Evolutionary conservation across 2,797 vertebrate genomes (phyloP).

Genomic region (Danio choprae): DNA sequence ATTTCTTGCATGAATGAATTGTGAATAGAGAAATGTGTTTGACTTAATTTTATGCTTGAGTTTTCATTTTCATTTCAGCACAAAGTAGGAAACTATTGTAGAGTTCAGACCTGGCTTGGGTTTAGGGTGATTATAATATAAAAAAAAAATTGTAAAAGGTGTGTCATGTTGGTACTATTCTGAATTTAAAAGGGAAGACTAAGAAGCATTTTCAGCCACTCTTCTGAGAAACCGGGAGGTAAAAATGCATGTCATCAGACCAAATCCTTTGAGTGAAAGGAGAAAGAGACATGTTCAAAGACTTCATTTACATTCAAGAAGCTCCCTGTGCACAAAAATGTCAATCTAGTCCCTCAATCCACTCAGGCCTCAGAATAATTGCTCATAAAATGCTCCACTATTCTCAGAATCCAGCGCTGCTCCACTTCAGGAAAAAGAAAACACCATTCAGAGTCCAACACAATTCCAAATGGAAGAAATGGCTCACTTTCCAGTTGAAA

Average conservation of each 20-base stretch:
- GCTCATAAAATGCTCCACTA: conserved; percentile 30
- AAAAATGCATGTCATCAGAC: conserved; percentile 19
- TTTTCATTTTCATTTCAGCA: conserved; percentile 24
- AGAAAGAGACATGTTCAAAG: conserved; percentile 28
- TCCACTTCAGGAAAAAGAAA: conserved; percentile 6
- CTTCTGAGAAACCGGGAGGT: background rate
- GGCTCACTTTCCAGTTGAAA: background rate
- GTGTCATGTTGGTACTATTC: background rate
- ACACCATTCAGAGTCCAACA: background rate
- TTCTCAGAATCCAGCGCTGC: conserved; percentile 20
- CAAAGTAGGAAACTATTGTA: conserved; percentile 5
- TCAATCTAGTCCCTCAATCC: conserved; percentile 42
- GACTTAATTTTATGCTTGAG: conserved; percentile 29
- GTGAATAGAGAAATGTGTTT: conserved; percentile 11
- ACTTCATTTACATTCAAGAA: conserved; percentile 45
- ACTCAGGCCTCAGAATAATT: conserved; percentile 33
- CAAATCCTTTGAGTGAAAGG: background rate
- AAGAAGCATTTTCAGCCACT: background rate
- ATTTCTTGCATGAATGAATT: conserved; percentile 33
- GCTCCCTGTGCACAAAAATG: conserved; percentile 27
- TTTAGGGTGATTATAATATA: conserved; percentile 4
- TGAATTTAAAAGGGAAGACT: conserved; percentile 12
- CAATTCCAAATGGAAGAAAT: conserved; percentile 6
- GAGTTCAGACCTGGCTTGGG: conserved; percentile 5
- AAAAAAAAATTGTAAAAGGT: conserved; percentile 4